Percentiles rank a stretch among this genome's conserved stretches.
phyloP scores from a whole-genome alignment of 2,888 invertebrate genomes.

The Trachelus tabidus region DNA sequence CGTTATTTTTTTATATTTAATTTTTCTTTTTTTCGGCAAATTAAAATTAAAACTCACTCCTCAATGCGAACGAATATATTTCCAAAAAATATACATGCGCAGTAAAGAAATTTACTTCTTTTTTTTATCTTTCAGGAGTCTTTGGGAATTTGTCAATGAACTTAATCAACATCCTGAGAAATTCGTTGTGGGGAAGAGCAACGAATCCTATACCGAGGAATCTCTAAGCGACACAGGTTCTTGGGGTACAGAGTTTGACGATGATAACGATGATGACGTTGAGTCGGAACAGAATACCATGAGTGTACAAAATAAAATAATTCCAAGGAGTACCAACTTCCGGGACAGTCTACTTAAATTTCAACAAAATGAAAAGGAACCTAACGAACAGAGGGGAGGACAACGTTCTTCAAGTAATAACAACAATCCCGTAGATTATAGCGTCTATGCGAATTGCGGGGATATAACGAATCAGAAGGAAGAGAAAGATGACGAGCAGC shows the following conservation, averaged over 20 bases:
- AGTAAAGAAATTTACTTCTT: background rate
- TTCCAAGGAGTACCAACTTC: conserved; percentile 33
- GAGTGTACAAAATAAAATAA: background rate
- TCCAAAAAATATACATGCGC: background rate
- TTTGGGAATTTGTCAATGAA: conserved; percentile 55
- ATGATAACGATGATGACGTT: conserved; percentile 22
- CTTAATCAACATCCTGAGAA: conserved; percentile 50
- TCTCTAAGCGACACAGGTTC: conserved; percentile 49
- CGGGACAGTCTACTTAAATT: conserved; percentile 39
- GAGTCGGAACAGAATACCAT: background rate
- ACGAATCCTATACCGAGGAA: conserved; percentile 33
- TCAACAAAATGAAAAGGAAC: conserved; percentile 35
- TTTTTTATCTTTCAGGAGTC: conserved; percentile 36
- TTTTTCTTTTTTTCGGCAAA: conserved; percentile 10
- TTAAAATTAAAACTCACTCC: background rate
- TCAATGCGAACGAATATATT: conserved; percentile 19
- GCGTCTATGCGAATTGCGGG: conserved; percentile 54
- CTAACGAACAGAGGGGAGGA: conserved; percentile 6
- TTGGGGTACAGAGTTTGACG: conserved; percentile 63
- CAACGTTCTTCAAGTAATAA: background rate
- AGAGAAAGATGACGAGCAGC: conserved; percentile 17
- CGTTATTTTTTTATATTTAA: background rate
- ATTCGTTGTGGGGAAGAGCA: conserved; percentile 40
- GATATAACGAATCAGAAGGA: conserved; percentile 22
- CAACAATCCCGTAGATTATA: conserved; percentile 32